A percentile compares a stretch with the other conserved stretches of the same genome.
Conservation (phyloP, 1,140 invertebrate species). For the Pogonomyrmex barbatus region DNA sequence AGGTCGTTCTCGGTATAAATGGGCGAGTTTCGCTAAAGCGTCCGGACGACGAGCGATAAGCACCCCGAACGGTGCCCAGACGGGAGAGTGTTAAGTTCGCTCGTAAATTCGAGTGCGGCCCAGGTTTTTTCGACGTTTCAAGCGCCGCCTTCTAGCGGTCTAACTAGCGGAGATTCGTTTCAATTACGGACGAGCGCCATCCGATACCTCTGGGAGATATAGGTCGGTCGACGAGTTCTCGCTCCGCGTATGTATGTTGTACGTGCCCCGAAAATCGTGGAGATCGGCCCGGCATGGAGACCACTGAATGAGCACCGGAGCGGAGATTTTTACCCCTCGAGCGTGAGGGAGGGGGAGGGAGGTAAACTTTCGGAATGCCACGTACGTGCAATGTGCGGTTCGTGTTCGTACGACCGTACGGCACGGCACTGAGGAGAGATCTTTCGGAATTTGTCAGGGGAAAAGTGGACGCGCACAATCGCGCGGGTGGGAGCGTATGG, state of each 20-base stretch:
- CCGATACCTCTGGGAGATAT: constrained; percentile 26
- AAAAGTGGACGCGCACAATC: constrained; percentile 53
- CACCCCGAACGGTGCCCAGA: background rate
- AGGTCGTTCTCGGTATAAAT: constrained; percentile 31
- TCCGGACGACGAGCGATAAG: constrained; percentile 50
- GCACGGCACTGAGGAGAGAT: constrained; percentile 8
- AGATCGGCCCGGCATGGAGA: constrained; percentile 16
- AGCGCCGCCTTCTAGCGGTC: constrained; percentile 16
- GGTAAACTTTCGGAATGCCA: constrained; percentile 19
- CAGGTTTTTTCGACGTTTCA: constrained; percentile 37
- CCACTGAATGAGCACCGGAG: background rate
- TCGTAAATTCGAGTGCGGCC: constrained; percentile 39
- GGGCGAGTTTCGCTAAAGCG: constrained; percentile 25
- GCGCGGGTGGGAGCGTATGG: constrained; percentile 37
- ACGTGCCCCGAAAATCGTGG: constrained; percentile 42
- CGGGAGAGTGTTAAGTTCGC: constrained; percentile 47
- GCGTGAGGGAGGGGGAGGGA: too few relatives aligned
- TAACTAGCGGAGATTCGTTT: constrained; percentile 50
- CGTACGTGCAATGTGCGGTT: background rate
- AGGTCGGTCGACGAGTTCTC: background rate
- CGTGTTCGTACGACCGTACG: background rate
- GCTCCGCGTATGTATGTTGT: background rate
- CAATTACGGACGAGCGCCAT: constrained; percentile 36
- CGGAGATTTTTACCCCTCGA: constrained; percentile 43
- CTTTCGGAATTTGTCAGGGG: constrained; percentile 56